phyloP scores from a whole-genome alignment of 2,888 invertebrate species.

The Drosophila subquinaria region DNA sequence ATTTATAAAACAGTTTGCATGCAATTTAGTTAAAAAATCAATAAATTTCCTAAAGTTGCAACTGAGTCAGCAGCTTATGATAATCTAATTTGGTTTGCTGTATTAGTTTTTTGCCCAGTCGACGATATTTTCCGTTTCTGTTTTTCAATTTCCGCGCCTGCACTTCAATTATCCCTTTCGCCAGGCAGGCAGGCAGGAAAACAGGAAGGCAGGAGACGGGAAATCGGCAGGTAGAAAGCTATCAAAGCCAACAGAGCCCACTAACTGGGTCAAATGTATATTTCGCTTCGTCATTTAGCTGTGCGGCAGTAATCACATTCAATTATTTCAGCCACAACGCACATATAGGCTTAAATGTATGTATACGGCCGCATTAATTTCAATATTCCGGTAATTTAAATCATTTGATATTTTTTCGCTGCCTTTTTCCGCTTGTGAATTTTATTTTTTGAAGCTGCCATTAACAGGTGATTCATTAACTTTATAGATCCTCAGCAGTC shows the following conservation, averaged over 20 bases:
- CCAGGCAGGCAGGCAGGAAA: background rate
- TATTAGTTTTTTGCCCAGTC: conserved; percentile 35
- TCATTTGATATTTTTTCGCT: conserved; percentile 50
- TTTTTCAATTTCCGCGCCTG: conserved; percentile 76
- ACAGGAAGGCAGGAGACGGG: no score
- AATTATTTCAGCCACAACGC: conserved; percentile 66
- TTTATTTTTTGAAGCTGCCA: conserved; percentile 31
- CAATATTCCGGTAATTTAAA: conserved; percentile 72
- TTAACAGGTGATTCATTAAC: conserved; percentile 58
- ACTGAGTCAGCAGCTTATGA: conserved; percentile 28
- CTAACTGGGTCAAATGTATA: conserved; percentile 74
- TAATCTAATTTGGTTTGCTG: conserved; percentile 53
- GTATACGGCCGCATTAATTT: conserved; percentile 57
- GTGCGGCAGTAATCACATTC: conserved; percentile 69
- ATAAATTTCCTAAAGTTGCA: conserved; percentile 9
- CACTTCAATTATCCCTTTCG: conserved; percentile 68
- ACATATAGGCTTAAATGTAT: conserved; percentile 26
- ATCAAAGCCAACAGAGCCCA: conserved; percentile 49
- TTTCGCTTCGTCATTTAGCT: conserved; percentile 57
- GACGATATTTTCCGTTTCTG: conserved; percentile 56
- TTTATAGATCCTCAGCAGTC: conserved; percentile 50
- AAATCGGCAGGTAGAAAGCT: conserved; percentile 3
- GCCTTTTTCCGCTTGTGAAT: conserved; percentile 2
- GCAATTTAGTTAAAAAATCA: background rate
- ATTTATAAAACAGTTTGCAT: background rate